Conservation (phyloP, 2,888 invertebrate species). For the Pyrochroa serraticornis region DNA sequence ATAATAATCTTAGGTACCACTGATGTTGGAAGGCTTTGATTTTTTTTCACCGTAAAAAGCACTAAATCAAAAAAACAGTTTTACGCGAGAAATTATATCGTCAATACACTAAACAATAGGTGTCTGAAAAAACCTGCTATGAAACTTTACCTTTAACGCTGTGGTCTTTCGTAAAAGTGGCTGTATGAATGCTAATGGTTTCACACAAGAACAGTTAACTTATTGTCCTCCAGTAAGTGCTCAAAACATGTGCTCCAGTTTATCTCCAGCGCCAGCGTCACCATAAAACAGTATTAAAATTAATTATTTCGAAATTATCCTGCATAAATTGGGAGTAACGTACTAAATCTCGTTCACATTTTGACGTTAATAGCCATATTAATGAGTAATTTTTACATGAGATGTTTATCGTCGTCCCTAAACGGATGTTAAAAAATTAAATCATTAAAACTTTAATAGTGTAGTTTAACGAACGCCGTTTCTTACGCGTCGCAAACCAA, state of each 20-base stretch:
- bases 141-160: no score
- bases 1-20: no score
- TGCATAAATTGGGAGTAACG: conserved; percentile 26
- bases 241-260: conserved; percentile 13
- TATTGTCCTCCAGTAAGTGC: no score
- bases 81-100: no score
- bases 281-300: conserved; percentile 25
- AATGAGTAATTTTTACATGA: conserved; percentile 30
- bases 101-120: no score
- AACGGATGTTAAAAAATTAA: conserved; percentile 32
- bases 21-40: no score
- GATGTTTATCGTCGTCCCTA: conserved; percentile 28
- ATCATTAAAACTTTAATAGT: conserved; percentile 31
- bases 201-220: no score
- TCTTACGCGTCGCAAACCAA: conserved; percentile 5
- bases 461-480: conserved; percentile 10
- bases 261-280: conserved; percentile 23
- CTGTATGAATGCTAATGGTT: no score
- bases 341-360: conserved; percentile 29
- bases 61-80: no score
- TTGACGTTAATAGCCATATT: conserved; percentile 29
- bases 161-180: no score
- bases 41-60: no score
- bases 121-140: no score
- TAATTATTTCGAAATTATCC: conserved; percentile 30